Percentiles rank a stretch among this genome's conserved stretches.
phyloP scores from a whole-genome alignment of 2,113 vertebrate species.

The Meleagris gallopavo region DNA sequence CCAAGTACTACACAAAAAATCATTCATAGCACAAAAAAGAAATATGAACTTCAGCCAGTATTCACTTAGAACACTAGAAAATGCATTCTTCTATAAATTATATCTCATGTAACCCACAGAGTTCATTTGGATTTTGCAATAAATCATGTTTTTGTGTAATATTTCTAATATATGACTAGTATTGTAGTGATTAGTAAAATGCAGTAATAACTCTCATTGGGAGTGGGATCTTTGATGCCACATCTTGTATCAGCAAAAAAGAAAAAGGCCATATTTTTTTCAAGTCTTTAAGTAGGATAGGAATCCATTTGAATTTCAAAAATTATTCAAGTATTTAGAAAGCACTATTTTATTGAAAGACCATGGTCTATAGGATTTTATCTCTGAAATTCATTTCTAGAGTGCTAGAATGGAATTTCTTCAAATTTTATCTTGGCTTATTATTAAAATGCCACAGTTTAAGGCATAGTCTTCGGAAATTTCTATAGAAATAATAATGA shows the following conservation, averaged over 20 bases:
- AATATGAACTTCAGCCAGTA: background rate
- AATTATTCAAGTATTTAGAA: background rate
- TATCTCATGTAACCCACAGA: background rate
- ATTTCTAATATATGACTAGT: background rate
- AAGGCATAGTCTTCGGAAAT: background rate
- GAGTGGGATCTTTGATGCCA: background rate
- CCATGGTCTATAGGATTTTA: background rate
- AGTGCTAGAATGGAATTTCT: background rate
- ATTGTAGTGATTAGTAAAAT: background rate
- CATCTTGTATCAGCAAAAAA: background rate
- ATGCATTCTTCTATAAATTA: background rate
- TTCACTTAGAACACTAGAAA: background rate
- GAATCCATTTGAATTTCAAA: background rate
- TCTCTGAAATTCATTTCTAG: background rate
- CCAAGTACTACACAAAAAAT: background rate
- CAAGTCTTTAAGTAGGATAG: background rate
- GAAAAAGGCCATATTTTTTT: background rate
- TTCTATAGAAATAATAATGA: background rate
- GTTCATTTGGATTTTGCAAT: background rate
- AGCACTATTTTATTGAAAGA: background rate
- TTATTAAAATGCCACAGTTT: background rate
- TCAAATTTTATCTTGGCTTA: background rate
- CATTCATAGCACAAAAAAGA: background rate
- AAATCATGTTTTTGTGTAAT: background rate
- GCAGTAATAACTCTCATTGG: background rate